Conservation (phyloP, 35 echinoderm and acorn worm species). For the Lytechinus pictus region DNA sequence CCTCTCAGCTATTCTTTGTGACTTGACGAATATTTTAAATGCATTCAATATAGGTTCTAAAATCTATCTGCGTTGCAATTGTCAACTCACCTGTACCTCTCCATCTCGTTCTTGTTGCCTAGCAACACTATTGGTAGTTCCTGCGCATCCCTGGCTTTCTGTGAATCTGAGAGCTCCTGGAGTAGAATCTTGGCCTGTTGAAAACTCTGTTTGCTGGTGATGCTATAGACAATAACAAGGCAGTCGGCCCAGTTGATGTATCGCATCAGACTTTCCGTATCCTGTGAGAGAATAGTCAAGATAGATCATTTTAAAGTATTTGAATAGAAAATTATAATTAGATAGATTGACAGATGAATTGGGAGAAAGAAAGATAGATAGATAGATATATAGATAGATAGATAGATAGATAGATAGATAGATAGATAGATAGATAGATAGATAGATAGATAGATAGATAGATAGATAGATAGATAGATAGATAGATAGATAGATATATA, state of each 20-base stretch:
- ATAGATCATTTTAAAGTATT: not conserved
- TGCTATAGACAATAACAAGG: conserved; percentile 88
- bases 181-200: conserved; percentile 86
- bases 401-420: not conserved
- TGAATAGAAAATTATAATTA: no score
- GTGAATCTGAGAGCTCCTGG: conserved; percentile 87
- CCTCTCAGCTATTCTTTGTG: no score
- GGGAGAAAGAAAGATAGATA: not conserved
- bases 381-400: not conserved
- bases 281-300: conserved; percentile 43
- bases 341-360: not conserved
- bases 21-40: no score
- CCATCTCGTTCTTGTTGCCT: conserved; percentile 98
- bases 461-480: no score
- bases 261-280: conserved; percentile 76
- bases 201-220: conserved; percentile 92
- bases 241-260: conserved; percentile 94
- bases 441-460: no score
- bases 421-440: no score
- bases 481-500: no score
- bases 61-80: no score
- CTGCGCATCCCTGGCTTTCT: conserved; percentile 83
- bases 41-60: no score
- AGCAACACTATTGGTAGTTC: conserved; percentile 84
- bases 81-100: conserved; percentile 83